A percentile compares a stretch with the other conserved stretches of the same genome.
phyloP scores from a whole-genome alignment of 2,113 vertebrate species.

The Quiscalus mexicanus region DNA sequence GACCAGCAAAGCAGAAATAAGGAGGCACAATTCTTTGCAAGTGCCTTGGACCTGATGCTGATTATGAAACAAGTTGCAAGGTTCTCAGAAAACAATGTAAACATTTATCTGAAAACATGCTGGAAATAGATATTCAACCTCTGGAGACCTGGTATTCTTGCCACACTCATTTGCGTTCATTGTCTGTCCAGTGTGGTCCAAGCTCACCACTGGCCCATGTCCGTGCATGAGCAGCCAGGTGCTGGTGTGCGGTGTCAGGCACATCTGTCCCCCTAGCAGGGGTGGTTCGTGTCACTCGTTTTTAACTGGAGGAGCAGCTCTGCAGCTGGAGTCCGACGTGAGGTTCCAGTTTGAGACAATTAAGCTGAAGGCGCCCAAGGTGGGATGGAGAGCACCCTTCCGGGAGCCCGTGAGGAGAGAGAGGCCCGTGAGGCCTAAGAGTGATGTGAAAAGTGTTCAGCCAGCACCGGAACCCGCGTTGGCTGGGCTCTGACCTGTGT shows the following conservation, averaged over 20 bases:
- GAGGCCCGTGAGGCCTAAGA: neutral
- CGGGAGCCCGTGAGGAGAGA: neutral
- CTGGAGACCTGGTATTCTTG: neutral
- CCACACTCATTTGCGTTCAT: neutral
- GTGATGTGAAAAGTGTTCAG: accelerated
- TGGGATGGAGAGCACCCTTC: neutral
- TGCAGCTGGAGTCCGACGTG: neutral
- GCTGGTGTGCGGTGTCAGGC: accelerated
- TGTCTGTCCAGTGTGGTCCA: neutral
- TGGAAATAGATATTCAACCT: neutral
- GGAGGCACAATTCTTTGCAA: neutral
- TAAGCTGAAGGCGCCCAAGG: neutral
- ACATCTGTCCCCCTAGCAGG: neutral
- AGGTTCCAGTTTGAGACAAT: neutral
- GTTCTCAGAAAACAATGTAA: neutral
- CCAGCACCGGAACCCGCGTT: accelerated
- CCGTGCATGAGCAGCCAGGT: neutral
- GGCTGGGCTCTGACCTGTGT: neutral
- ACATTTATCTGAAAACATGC: neutral
- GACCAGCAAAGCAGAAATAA: neutral
- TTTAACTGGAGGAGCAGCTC: neutral
- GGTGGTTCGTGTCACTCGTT: neutral
- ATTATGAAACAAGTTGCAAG: neutral
- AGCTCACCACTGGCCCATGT: accelerated
- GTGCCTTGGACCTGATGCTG: neutral